Evolutionary conservation across 2,888 invertebrate species (phyloP).

Genomic region (Rhamphomyia laevipes): DNA sequence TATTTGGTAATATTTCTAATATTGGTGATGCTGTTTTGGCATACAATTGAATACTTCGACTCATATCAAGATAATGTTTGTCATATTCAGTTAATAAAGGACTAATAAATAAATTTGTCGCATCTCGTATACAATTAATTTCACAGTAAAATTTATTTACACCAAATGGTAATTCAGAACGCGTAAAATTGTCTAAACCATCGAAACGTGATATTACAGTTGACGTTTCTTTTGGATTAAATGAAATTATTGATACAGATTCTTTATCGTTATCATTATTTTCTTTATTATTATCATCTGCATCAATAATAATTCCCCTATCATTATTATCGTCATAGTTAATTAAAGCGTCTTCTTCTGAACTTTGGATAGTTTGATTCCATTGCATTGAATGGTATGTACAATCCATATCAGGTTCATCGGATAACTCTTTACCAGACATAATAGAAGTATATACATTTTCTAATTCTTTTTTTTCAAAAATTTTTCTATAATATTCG

Average conservation of each 20-base stretch:
- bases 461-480: conserved; percentile 28
- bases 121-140: conserved; percentile 23
- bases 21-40: conserved; percentile 38
- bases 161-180: conserved; percentile 22
- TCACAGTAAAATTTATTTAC: conserved; percentile 25
- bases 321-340: conserved; percentile 17
- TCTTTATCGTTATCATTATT: too few species aligned
- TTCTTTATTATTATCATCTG: neutral
- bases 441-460: conserved; percentile 23
- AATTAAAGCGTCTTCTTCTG: conserved; percentile 18
- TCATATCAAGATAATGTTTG: conserved; percentile 40
- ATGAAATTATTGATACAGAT: conserved; percentile 10
- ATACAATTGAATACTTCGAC: conserved; percentile 40
- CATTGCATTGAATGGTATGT: conserved; percentile 23
- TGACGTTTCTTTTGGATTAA: conserved; percentile 28
- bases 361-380: conserved; percentile 18
- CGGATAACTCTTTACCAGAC: conserved; percentile 25
- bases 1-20: conserved; percentile 28
- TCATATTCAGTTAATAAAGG: conserved; percentile 32
- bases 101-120: conserved; percentile 25
- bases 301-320: conserved; percentile 2
- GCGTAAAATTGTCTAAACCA: conserved; percentile 21
- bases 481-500: conserved; percentile 21
- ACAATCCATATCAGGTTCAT: conserved; percentile 26
- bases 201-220: conserved; percentile 24